Base-by-base conservation (phyloP, 53 echinoderm and acorn worm species). In the Holothuria leucospilota region DNA sequence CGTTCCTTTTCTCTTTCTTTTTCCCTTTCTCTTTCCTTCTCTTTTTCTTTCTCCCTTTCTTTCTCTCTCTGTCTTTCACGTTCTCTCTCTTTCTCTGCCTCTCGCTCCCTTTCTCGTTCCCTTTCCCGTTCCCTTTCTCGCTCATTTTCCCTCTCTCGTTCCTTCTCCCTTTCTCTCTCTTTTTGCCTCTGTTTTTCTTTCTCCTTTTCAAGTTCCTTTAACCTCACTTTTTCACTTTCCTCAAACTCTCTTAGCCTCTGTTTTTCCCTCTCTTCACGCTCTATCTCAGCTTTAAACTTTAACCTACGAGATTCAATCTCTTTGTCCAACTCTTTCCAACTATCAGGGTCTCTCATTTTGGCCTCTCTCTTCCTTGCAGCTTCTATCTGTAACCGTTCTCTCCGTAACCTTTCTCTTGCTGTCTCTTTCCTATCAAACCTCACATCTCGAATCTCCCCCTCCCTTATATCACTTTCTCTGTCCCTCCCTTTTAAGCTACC, bases 121-220 rank as follows among this genome's bases (percentile, higher is more conserved):
- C 88, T 24, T 82, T 68, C 70, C 63, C 78, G 62, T 83, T 82
- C 89, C 88, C 81, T 80, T 10, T 59, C 80, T 30, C 61, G 21
- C 29, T 80, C 80, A 20, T 66, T 83, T 63, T 83, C 84, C 25
- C 42, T 24, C 15, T 83, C 84, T 46, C 39, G 16, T 16, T 82
- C 82, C 82, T 25, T 67, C 24, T 71, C 30, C 26, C 52, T 21
- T 20, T 84, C 67, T 82, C 69, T 87, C 79, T 87, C 49, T 69
- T 82, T 68, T 68, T 82, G 39, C 62, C 29, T 70, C 29, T 88
- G 63, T n/a, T 59, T 78, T 29, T 81, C 51, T 40, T 92, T 88
- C 12, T 89, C 89, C 70, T 86, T 84, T 78, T 92, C 86, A 5
- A 82, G 12, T 72, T 89, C 86, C 52, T 92, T 92, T 1, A 72